A percentile compares a stretch with the other conserved stretches of the same genome.
These are phyloP conservation scores for Drosophila ambigua DNA, from an alignment of 1,140 invertebrate genomes.

Conservation along the genomic window DNA sequence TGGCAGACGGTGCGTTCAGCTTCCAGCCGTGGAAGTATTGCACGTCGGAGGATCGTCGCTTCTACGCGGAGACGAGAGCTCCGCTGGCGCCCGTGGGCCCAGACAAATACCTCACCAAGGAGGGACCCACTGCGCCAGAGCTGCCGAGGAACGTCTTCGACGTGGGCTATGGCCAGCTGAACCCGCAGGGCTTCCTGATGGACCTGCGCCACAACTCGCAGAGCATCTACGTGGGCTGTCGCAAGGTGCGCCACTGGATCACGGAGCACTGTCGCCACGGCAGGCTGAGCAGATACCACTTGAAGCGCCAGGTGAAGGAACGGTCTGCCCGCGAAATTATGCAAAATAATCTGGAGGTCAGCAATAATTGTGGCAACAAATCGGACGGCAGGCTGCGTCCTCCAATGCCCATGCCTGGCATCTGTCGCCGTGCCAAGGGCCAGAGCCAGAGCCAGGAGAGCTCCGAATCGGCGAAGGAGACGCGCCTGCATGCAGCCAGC, in stretches of 20 bases:
- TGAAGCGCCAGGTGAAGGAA: constrained; percentile 9
- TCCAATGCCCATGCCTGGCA: not conserved
- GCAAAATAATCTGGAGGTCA: constrained; percentile 34
- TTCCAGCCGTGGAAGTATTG: constrained; percentile 60
- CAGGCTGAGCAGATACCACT: not conserved
- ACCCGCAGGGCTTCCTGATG: constrained; percentile 13
- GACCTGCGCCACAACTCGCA: not conserved
- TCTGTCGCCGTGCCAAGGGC: constrained; percentile 15
- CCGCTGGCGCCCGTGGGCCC: constrained; percentile 42
- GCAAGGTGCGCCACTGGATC: constrained; percentile 48
- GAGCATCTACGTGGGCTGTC: constrained; percentile 41
- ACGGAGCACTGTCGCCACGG: constrained; percentile 57
- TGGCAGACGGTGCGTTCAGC: not conserved
- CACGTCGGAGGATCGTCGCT: constrained; percentile 43
- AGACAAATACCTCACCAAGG: not conserved
- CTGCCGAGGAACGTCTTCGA: constrained; percentile 50
- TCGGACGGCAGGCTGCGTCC: no score
- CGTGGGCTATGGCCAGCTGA: constrained; percentile 50
- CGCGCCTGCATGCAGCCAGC: constrained; percentile 18
- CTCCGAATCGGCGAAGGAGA: constrained; percentile 1
- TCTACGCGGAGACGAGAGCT: constrained; percentile 14
- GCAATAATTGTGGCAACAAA: not conserved
- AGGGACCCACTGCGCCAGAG: constrained; percentile 1
- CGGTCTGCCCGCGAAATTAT: constrained; percentile 47
- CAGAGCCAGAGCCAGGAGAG: not conserved